phyloP scores from a whole-genome alignment of 2,888 invertebrate genomes.

The Nephrotoma guestfalica region DNA sequence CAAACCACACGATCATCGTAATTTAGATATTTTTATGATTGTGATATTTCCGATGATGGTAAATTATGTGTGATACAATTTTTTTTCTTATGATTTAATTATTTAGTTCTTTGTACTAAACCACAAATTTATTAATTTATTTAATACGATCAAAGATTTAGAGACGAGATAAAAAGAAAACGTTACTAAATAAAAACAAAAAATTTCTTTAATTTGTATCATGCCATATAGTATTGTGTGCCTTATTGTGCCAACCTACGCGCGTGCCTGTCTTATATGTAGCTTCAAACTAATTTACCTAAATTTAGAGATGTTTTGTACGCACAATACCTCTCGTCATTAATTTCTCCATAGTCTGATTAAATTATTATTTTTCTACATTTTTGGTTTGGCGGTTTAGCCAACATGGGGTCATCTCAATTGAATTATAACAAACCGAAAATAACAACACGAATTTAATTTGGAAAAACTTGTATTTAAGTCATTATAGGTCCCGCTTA shows the following conservation, averaged over 20 bases:
- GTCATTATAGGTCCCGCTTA: neutral
- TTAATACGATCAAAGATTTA: neutral
- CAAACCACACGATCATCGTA: neutral
- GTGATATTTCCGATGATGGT: neutral
- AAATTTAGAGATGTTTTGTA: neutral
- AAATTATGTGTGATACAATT: neutral
- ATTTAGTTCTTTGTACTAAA: neutral
- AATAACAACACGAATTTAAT: neutral
- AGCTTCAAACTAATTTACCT: neutral
- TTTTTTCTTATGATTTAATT: neutral
- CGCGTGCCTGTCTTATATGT: neutral
- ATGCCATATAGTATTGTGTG: neutral
- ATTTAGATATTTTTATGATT: neutral
- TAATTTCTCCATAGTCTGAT: neutral
- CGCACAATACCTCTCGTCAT: neutral
- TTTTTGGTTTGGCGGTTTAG: neutral
- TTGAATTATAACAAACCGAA: neutral
- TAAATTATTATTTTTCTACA: neutral
- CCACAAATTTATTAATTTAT: neutral
- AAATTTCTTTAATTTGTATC: neutral
- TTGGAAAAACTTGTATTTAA: neutral
- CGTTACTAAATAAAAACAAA: no score
- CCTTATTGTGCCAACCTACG: neutral
- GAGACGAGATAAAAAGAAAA: neutral
- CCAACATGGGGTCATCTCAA: neutral